Evolutionary conservation across 2,113 vertebrate genomes (phyloP), one percentile per base, ranked within the genome.

Genomic region (Strigops habroptila): DNA sequence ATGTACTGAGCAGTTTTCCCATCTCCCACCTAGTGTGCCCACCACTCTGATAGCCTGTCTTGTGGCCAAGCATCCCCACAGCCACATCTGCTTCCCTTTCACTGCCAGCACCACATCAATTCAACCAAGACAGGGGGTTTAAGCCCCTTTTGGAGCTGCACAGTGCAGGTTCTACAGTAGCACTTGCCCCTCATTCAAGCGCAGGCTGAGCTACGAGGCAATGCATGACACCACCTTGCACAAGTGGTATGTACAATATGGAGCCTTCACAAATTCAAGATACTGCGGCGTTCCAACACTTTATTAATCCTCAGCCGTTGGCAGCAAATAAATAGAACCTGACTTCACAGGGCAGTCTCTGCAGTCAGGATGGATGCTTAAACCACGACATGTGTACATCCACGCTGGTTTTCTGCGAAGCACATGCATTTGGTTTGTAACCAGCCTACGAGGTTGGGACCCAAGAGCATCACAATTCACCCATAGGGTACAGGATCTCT

Each of bases 171-270:
- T 67, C 83, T 46, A 60, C 0, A 7, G 68, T 4, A 93, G 68
- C 7, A 12, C 30, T 6, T 10, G 17, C 4, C n/a, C 39, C 31
- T 68, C 3, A 1, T 12, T 68, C n/a, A 37, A 23, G 44, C 2
- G 0, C 35, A 57, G 27, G 60, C n/a, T 52, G 73, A 67, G 52
- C 18, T 12, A 28, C 0, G 1, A 67, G 28, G 10, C 2, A 1
- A 24, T 5, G 7, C 2, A 0, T 3, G 27, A 43, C 74, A 44
- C 4, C 46, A 35, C 12, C 8, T 33, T 0, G 0, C 10, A 15
- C 0, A 0, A 60, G 28, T 15, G 65, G 12, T 4, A 84, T 60
- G 69, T 8, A 48, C 0, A 21, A 18, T 8, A 11, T 0, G 3
- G 23, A 63, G 28, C 11, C 24, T 43, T 69, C 52, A 76, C 15